Conservation (phyloP, 1,140 invertebrate species). For the Drosophila ambigua region DNA sequence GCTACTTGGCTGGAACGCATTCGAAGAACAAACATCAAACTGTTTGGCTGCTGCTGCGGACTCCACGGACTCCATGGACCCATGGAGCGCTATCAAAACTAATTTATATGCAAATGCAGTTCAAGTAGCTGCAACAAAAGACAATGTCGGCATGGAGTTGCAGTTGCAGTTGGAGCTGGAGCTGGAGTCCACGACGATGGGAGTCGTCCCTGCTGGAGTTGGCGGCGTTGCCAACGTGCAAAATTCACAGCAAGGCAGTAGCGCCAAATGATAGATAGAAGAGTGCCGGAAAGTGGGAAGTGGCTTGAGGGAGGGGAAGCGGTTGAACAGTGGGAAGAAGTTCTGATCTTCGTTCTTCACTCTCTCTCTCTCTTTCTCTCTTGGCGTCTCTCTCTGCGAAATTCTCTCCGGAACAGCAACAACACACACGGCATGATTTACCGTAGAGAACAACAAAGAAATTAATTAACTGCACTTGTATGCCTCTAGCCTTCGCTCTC, state of each 20-base stretch:
- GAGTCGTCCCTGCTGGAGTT: background rate
- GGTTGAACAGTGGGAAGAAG: constrained; percentile 39
- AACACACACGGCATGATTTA: constrained; percentile 74
- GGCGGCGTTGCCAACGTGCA: constrained; percentile 9
- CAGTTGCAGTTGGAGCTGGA: constrained; percentile 1
- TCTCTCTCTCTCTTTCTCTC: constrained; percentile 4
- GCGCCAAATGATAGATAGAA: constrained; percentile 18
- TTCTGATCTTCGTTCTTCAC: constrained; percentile 36
- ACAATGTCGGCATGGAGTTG: constrained; percentile 27
- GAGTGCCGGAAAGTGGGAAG: no score
- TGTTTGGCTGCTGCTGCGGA: constrained; percentile 30
- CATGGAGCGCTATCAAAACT: constrained; percentile 72
- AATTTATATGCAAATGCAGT: constrained; percentile 82
- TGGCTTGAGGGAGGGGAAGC: background rate
- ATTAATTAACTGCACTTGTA: constrained; percentile 79
- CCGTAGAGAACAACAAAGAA: constrained; percentile 82
- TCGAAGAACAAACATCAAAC: constrained; percentile 75
- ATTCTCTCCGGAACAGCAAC: constrained; percentile 38
- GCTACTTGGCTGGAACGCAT: constrained; percentile 52
- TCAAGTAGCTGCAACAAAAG: constrained; percentile 75
- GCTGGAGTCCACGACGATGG: constrained; percentile 6
- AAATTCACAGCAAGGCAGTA: constrained; percentile 31
- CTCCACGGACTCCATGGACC: constrained; percentile 2
- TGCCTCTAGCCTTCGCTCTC: constrained; percentile 28
- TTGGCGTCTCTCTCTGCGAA: constrained; percentile 24